Evolutionary conservation across 2,888 invertebrate species (phyloP).

Genomic region (Caenorhabditis sp.): DNA sequence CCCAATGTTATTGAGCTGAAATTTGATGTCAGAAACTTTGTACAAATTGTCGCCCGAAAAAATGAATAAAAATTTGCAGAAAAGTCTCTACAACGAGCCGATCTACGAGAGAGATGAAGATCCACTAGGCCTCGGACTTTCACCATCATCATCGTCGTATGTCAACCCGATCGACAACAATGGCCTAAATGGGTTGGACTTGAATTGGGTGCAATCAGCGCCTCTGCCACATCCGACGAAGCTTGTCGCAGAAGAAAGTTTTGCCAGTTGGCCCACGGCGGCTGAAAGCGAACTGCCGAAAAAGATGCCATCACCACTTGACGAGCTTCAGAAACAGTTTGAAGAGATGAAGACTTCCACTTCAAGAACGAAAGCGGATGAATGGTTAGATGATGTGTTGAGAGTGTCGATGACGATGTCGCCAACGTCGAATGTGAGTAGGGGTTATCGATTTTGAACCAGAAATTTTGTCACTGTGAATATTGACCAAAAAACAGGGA

Average conservation of each 20-base stretch:
- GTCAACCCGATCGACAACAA: conserved; percentile 12
- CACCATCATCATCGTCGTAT: conserved; percentile 3
- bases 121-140: conserved; percentile 22
- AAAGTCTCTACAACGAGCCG: conserved; percentile 57
- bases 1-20: background rate
- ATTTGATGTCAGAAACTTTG: no score
- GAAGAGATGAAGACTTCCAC: conserved; percentile 10
- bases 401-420: conserved; percentile 45
- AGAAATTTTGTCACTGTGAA: background rate
- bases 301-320: conserved; percentile 10
- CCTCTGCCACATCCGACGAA: conserved; percentile 8
- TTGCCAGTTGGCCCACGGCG: conserved; percentile 25
- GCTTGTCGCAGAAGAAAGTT: background rate
- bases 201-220: conserved; percentile 15
- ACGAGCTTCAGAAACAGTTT: conserved; percentile 32
- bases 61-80: conserved; percentile 24
- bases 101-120: conserved; percentile 68
- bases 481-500: no score
- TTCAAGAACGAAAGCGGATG: conserved; percentile 48
- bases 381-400: conserved; percentile 58
- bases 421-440: conserved; percentile 10
- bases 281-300: background rate
- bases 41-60: no score
- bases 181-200: conserved; percentile 29
- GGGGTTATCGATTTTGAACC: no score